These are phyloP conservation scores for Hypotaenidia okinawae DNA, from an alignment of 2,797 vertebrate species.

Conservation along the genomic window DNA sequence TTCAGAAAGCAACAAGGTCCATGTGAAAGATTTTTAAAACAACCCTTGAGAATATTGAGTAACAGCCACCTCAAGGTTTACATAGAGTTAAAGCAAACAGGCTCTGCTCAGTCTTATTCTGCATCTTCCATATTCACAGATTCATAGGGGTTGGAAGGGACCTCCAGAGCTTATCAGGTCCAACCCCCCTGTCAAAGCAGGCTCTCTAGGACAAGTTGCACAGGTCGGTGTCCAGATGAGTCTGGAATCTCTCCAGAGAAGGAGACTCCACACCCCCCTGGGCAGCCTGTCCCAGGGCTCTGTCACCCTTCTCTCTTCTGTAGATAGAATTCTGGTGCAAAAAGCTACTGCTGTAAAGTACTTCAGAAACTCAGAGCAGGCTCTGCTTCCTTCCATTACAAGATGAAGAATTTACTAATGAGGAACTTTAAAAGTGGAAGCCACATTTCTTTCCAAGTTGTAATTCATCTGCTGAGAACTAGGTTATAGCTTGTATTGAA, in stretches of 20 bases:
- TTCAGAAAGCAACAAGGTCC: background rate
- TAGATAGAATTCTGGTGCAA: background rate
- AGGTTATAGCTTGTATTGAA: background rate
- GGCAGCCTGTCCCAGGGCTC: too few relatives aligned
- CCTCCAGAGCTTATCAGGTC: too few relatives aligned
- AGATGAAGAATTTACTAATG: background rate
- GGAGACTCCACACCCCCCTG: too few relatives aligned
- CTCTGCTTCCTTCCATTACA: background rate
- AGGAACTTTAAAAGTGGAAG: background rate
- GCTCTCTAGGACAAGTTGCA: too few relatives aligned
- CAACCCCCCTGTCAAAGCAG: too few relatives aligned
- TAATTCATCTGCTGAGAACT: background rate
- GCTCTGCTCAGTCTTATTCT: background rate
- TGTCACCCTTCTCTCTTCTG: background rate
- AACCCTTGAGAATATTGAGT: background rate
- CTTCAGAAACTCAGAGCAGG: background rate
- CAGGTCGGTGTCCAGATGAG: too few relatives aligned
- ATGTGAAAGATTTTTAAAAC: background rate
- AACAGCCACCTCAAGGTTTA: background rate
- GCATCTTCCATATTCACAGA: too few relatives aligned
- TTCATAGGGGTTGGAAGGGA: too few relatives aligned
- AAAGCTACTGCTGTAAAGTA: background rate
- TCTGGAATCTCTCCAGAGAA: too few relatives aligned
- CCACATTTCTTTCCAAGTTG: background rate
- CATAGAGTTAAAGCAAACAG: background rate